phyloP scores from a whole-genome alignment of 2,113 vertebrate species.

The Atrichornis clamosus region DNA sequence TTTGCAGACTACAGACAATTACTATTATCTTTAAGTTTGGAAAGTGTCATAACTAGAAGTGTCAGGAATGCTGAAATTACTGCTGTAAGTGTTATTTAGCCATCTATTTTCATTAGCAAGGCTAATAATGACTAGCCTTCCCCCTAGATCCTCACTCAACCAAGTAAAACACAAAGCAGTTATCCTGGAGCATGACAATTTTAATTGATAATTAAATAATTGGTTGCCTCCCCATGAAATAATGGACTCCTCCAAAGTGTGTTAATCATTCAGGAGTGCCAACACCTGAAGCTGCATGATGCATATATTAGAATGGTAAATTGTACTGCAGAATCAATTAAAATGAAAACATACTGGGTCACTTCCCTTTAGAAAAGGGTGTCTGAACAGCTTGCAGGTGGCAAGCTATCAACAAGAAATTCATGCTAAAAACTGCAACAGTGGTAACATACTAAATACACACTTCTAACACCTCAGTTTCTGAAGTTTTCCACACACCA shows the following conservation, averaged over 20 bases:
- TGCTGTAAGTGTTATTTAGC: neutral
- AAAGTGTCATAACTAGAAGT: neutral
- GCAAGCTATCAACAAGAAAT: neutral
- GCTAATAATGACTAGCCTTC: neutral
- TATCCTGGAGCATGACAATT: neutral
- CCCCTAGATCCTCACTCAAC: neutral
- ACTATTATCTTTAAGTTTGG: neutral
- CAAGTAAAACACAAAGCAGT: neutral
- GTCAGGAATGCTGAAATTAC: neutral
- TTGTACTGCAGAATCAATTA: neutral
- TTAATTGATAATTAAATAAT: neutral
- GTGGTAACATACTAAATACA: accelerated
- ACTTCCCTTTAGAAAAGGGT: neutral
- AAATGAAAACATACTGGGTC: neutral
- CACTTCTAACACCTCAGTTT: neutral
- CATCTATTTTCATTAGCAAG: neutral
- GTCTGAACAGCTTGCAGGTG: neutral
- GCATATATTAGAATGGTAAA: neutral
- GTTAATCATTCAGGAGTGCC: neutral
- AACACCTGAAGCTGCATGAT: neutral
- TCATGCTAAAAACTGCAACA: neutral
- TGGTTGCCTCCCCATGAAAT: neutral
- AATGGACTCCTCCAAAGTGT: neutral
- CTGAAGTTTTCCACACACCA: neutral
- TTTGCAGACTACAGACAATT: neutral